phyloP scores from a whole-genome alignment of 2,888 invertebrate genomes.

The Sinotaia quadrata region DNA sequence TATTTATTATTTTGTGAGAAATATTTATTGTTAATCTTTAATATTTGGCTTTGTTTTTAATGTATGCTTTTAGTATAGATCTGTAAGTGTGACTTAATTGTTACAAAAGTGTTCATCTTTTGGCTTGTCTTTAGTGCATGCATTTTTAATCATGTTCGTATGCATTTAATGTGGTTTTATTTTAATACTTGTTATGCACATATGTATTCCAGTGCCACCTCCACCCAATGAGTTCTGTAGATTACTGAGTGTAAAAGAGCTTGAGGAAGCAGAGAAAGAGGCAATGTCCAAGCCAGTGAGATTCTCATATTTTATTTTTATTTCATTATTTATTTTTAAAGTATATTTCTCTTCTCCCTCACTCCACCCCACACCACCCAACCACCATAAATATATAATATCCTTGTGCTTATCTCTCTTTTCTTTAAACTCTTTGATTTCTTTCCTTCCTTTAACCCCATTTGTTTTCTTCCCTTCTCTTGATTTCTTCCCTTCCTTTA shows the following conservation, averaged over 20 bases:
- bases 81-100: background rate
- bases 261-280: slow-evolving; percentile 54
- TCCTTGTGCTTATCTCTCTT: no score
- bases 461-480: no score
- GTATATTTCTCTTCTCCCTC: no score
- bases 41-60: no score
- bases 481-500: no score
- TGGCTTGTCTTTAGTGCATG: background rate
- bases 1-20: no score
- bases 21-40: no score
- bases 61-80: background rate
- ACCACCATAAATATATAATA: no score
- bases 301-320: background rate
- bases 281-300: slow-evolving; percentile 56
- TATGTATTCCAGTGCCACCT: slow-evolving; percentile 55
- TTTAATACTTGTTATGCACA: no score
- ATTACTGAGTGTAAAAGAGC: slow-evolving; percentile 65
- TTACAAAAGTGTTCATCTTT: background rate
- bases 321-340: background rate
- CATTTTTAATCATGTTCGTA: background rate
- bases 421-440: no score
- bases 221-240: slow-evolving; percentile 68
- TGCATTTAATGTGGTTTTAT: background rate
- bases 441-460: no score
- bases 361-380: no score